phyloP scores from a whole-genome alignment of 2,888 invertebrate genomes.

The Tigriopus californicus region DNA sequence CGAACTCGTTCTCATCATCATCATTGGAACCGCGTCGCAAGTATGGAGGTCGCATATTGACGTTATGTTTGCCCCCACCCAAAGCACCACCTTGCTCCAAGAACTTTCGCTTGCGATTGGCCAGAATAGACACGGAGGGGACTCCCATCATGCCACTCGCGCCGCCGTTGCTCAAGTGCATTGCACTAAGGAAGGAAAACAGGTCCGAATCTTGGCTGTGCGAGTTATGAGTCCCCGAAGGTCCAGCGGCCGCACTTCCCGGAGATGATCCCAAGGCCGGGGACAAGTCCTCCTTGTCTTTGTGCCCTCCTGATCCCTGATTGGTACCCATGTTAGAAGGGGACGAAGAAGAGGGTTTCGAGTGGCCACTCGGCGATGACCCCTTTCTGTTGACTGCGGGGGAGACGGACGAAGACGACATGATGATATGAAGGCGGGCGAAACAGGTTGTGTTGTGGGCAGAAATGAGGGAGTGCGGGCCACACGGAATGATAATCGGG shows the following conservation, averaged over 20 bases:
- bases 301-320: background rate
- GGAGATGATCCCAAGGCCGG: too few species aligned
- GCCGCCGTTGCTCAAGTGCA: slow-evolving; percentile 5
- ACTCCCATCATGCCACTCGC: background rate
- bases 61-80: slow-evolving; percentile 7
- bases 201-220: background rate
- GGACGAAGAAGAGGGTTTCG: too few species aligned
- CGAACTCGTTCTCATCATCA: background rate
- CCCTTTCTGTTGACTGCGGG: too few species aligned
- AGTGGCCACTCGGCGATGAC: too few species aligned
- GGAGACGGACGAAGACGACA: too few species aligned
- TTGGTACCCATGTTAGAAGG: too few species aligned
- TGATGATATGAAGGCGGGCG: too few species aligned
- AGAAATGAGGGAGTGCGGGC: too few species aligned
- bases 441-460: too few species aligned
- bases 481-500: too few species aligned
- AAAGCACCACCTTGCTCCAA: background rate
- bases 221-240: too few species aligned
- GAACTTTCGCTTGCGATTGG: slow-evolving; percentile 12
- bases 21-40: background rate
- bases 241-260: too few species aligned
- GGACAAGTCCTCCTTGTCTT: background rate
- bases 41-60: background rate
- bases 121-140: background rate
- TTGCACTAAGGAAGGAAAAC: slow-evolving; percentile 6